A percentile compares a stretch with the other conserved stretches of the same genome.
Evolutionary conservation across 2,888 invertebrate species (phyloP).

Genomic region (Polylopha cassiicola): DNA sequence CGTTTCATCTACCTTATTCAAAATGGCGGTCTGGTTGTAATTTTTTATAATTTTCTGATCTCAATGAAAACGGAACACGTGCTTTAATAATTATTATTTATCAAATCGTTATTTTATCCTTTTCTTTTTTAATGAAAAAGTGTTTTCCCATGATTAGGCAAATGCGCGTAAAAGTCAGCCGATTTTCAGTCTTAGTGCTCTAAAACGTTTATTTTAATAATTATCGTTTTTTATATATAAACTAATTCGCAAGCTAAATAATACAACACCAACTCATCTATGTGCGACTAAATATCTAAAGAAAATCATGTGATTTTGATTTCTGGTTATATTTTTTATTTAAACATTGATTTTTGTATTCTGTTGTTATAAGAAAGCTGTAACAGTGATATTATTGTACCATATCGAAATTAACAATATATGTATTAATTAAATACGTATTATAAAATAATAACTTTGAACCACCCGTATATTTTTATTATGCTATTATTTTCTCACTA

Average conservation of each 20-base stretch:
- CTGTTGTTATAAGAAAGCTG: constrained; percentile 20
- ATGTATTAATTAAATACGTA: constrained; percentile 32
- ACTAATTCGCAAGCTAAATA: constrained; percentile 30
- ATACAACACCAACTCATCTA: constrained; percentile 34
- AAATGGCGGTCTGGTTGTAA: too few relatives aligned
- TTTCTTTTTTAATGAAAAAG: constrained; percentile 5
- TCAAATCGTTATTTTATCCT: constrained; percentile 4
- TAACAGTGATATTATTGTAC: constrained; percentile 25
- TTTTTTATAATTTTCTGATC: too few relatives aligned
- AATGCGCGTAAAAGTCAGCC: constrained; percentile 52
- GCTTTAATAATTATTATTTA: constrained; percentile 16
- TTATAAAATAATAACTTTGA: constrained; percentile 44
- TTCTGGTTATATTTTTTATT: constrained; percentile 19
- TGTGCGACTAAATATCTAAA: constrained; percentile 34
- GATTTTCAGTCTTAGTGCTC: constrained; percentile 75
- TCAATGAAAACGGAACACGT: neutral
- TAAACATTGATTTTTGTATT: too few relatives aligned
- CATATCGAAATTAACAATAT: constrained; percentile 24
- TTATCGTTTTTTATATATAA: constrained; percentile 44
- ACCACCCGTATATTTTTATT: constrained; percentile 65
- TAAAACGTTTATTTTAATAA: constrained; percentile 42
- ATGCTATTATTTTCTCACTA: constrained; percentile 63
- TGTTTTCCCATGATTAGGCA: constrained; percentile 35
- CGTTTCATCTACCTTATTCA: too few relatives aligned
- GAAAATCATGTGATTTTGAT: too few relatives aligned